A percentile compares a stretch with the other conserved stretches of the same genome.
Conservation (phyloP, 35 echinoderm and acorn worm genomes). For the Eucidaris tribuloides region DNA sequence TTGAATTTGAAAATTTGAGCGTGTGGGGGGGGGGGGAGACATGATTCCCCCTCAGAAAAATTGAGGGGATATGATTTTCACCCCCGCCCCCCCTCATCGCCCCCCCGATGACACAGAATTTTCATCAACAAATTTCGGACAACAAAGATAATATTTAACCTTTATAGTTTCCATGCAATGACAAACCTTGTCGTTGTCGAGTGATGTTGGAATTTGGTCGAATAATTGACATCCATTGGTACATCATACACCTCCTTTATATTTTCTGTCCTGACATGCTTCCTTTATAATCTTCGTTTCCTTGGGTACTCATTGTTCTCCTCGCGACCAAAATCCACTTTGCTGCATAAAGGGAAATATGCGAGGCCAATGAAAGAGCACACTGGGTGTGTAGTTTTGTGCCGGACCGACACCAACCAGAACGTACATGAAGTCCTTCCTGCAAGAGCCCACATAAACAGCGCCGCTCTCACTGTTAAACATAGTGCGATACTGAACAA, state of each 20-base stretch:
- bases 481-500: too few relatives aligned
- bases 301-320: too few relatives aligned
- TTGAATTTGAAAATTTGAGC: too few relatives aligned
- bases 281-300: background rate
- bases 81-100: background rate
- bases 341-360: too few relatives aligned
- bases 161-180: constrained; percentile 87
- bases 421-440: too few relatives aligned
- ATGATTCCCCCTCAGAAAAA: background rate
- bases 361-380: too few relatives aligned
- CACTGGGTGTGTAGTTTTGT: too few relatives aligned
- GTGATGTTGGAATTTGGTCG: constrained; percentile 64
- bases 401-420: too few relatives aligned
- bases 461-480: too few relatives aligned
- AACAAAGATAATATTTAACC: constrained; percentile 27
- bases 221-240: constrained; percentile 64
- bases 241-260: constrained; percentile 75
- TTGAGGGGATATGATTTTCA: background rate
- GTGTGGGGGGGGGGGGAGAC: background rate
- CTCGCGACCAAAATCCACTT: too few relatives aligned
- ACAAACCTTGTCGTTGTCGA: constrained; percentile 70
- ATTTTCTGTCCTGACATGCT: constrained; percentile 64
- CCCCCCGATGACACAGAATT: too few relatives aligned
- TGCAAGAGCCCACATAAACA: too few relatives aligned
- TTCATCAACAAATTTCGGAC: background rate